phyloP scores from a whole-genome alignment of 2,113 vertebrate species.

The Zapus hudsonius region DNA sequence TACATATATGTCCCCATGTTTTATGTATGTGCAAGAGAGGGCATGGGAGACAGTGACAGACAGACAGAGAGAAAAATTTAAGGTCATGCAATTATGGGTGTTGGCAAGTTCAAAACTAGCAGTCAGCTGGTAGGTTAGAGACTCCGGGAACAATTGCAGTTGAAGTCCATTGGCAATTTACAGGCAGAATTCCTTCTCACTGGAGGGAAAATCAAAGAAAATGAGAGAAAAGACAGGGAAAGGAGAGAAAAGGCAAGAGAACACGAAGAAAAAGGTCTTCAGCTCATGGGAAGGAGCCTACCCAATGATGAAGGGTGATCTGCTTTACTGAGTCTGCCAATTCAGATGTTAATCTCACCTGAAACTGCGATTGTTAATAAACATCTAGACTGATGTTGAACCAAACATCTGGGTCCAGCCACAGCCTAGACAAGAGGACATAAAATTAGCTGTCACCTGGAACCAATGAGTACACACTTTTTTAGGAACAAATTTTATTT shows the following conservation, averaged over 20 bases:
- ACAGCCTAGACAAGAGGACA: neutral
- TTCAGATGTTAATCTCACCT: neutral
- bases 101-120: neutral
- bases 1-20: neutral
- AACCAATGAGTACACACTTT: neutral
- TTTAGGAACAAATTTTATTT: neutral
- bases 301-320: neutral
- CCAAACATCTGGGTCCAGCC: neutral
- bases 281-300: neutral
- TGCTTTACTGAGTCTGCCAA: neutral
- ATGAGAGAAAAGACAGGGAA: too few relatives aligned
- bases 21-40: fast-evolving
- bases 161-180: neutral
- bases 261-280: neutral
- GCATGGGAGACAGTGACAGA: neutral
- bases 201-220: neutral
- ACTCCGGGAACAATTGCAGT: fast-evolving
- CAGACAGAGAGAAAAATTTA: neutral
- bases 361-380: neutral
- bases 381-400: neutral
- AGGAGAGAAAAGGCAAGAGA: too few relatives aligned
- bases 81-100: neutral
- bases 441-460: neutral
- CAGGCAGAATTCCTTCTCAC: neutral
- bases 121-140: neutral